These are phyloP conservation scores for Sebastes minor DNA, from an alignment of 2,797 vertebrate species.

Conservation along the genomic window DNA sequence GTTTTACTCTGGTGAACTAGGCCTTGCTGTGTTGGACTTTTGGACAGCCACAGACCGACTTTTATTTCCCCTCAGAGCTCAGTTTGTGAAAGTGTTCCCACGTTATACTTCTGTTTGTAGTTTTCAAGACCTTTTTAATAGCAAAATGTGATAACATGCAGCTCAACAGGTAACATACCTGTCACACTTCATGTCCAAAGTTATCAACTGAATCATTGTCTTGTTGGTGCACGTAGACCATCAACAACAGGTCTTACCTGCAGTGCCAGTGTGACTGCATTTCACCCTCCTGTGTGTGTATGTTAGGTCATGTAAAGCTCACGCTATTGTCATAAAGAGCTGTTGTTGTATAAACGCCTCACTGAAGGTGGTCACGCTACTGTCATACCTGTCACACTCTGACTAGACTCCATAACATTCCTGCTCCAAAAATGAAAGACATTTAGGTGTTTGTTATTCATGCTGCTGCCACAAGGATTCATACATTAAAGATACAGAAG, in stretches of 20 bases:
- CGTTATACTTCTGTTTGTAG: background rate
- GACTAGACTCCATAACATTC: background rate
- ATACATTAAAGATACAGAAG: slow-evolving; percentile 15
- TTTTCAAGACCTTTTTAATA: background rate
- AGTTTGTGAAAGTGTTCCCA: background rate
- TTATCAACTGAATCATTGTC: background rate
- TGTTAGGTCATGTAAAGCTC: background rate
- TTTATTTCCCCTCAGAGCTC: background rate
- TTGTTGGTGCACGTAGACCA: rapidly evolving
- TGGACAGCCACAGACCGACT: background rate
- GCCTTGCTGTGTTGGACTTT: background rate
- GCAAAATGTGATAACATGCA: background rate
- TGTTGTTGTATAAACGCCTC: background rate
- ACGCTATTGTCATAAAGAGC: background rate
- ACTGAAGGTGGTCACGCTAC: background rate
- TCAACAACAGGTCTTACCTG: slow-evolving; percentile 30
- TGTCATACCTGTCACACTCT: background rate
- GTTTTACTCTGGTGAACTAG: background rate
- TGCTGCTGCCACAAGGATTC: background rate
- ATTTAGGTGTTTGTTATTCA: background rate
- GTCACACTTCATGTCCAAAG: slow-evolving; percentile 7
- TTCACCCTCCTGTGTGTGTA: background rate
- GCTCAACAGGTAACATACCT: background rate
- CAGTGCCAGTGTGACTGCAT: background rate
- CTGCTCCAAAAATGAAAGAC: background rate